Base-by-base conservation (phyloP, 2,113 vertebrate genomes). In the Ophthalmolycus amberensis region DNA sequence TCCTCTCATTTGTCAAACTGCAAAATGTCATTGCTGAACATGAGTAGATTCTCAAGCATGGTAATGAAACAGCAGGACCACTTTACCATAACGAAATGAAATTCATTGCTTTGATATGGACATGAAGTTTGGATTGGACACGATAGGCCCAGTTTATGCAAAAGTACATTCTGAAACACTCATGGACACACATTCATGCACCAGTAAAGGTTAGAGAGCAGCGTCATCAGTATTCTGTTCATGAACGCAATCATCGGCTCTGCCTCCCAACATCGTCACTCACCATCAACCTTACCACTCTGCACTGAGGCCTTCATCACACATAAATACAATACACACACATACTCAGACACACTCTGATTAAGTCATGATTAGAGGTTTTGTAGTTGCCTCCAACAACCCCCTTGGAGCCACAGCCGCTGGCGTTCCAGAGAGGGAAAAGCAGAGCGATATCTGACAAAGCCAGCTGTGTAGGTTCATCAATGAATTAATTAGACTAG, bases 171-270 rank as follows among this genome's bases (percentile, higher is more conserved):
- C 2, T 59, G 75, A 60, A 46, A 74, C 29, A 29, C 40, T 25
- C 60, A 60, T 25, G 40, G 52, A 22, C 12, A n/a, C 44, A 48
- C 5, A 22, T 50, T 42, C 9, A 60, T 20, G 46, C 34, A 16
- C 18, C 2, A 10, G 25, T 59, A 70, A 62, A 83, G 48, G 25
- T 75, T 34, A 3, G 52, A 40, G 52, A 54, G 82, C 16, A 18
- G 50, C 79, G 84, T 90, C 85, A 89, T 94, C 82, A 81, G 80
- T 90, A 92, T 91, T 93, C 90, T 82, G 72, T 48, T 73, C 82
- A 46, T 84, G 86, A 81, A 85, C 62, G 74, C 79, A 91, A 85
- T 90, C 88, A 88, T 79, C 73, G 72, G 27, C 54, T 80, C 63
- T 74, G 75, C 87, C 82, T 85, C 71, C n/a, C 25, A 9, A 78